Evolutionary conservation across 2,113 vertebrate species (phyloP).

Genomic region (Ondatra zibethicus): DNA sequence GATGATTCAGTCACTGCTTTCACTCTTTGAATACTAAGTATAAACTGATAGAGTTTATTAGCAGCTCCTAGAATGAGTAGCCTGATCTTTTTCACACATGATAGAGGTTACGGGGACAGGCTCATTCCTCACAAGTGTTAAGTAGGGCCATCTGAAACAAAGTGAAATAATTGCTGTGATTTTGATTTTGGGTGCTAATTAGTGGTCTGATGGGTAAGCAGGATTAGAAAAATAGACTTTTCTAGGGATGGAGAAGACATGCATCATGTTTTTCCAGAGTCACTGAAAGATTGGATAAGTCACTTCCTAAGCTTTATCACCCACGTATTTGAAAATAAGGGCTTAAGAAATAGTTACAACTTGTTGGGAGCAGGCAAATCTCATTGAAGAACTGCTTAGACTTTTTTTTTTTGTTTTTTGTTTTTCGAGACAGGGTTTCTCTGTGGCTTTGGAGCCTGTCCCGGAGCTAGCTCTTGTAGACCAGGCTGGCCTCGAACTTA

Average conservation of each 20-base stretch:
- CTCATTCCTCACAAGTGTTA: constrained; percentile 31
- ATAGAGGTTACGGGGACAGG: background rate
- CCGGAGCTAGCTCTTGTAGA: no score
- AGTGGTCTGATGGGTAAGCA: background rate
- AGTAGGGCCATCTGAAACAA: constrained; percentile 36
- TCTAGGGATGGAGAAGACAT: background rate
- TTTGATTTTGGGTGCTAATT: constrained; percentile 27
- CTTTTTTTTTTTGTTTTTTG: no score
- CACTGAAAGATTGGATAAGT: background rate
- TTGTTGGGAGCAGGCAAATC: background rate
- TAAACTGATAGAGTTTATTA: constrained; percentile 32
- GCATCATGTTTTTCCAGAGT: constrained; percentile 25
- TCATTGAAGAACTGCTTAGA: background rate
- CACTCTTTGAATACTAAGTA: constrained; percentile 22
- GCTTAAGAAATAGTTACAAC: constrained; percentile 22
- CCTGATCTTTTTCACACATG: background rate
- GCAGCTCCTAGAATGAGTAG: constrained; percentile 26
- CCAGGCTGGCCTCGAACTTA: no score
- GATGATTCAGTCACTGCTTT: constrained; percentile 44
- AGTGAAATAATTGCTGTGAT: constrained; percentile 2
- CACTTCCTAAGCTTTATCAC: constrained; percentile 49
- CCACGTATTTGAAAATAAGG: constrained; percentile 54
- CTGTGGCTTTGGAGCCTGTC: no score
- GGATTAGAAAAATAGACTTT: constrained; percentile 42
- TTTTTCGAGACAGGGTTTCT: no score